phyloP scores from a whole-genome alignment of 2,888 invertebrate genomes.

The Homarus gammarus region DNA sequence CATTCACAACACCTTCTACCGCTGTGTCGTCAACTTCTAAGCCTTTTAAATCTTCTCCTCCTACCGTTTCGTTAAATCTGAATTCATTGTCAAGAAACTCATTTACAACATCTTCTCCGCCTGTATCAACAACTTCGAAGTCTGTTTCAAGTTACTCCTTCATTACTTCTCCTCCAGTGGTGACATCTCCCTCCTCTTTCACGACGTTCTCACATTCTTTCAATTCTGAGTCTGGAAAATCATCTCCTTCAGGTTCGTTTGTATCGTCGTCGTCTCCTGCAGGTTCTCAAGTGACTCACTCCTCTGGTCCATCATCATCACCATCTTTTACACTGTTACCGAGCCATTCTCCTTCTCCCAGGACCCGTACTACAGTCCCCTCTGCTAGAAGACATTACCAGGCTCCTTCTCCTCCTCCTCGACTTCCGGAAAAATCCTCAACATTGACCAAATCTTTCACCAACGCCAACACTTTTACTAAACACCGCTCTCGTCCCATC shows the following conservation, averaged over 20 bases:
- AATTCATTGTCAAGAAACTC: neutral
- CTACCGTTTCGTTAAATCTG: neutral
- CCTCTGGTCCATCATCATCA: neutral
- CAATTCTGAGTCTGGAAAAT: neutral
- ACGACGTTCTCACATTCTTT: neutral
- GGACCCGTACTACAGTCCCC: neutral
- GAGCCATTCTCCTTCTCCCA: neutral
- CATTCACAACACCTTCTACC: neutral
- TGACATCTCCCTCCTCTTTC: neutral
- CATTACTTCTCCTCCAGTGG: neutral
- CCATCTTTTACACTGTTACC: neutral
- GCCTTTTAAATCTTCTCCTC: neutral
- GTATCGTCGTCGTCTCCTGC: neutral
- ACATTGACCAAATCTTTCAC: neutral
- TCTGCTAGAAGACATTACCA: neutral
- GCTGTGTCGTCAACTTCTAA: neutral
- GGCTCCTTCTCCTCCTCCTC: neutral
- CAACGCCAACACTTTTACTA: neutral
- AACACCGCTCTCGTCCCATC: conserved; percentile 9
- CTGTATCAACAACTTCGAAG: neutral
- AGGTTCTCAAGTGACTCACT: neutral
- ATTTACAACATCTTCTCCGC: neutral
- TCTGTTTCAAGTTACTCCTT: neutral
- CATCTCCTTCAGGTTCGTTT: neutral
- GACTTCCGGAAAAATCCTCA: neutral